Percentiles rank a stretch among this genome's conserved stretches.
These are phyloP conservation scores for Melopsittacus undulatus DNA, from an alignment of 2,797 vertebrate species.

Conservation along the genomic window DNA sequence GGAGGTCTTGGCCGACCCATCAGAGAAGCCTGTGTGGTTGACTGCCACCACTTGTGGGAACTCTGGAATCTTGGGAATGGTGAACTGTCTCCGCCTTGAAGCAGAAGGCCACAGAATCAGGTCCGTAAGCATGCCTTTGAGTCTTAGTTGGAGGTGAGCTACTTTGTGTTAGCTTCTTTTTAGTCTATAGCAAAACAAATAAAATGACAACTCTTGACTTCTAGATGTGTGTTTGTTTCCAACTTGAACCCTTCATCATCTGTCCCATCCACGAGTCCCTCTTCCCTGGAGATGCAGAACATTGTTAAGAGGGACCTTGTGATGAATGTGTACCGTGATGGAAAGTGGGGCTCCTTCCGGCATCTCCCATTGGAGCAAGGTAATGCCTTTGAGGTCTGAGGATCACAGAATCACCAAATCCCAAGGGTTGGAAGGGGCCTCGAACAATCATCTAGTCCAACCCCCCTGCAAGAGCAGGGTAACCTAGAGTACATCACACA, in stretches of 20 bases:
- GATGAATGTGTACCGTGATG: slow-evolving; percentile 92
- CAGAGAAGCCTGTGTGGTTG: slow-evolving; percentile 85
- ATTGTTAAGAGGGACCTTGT: slow-evolving; percentile 83
- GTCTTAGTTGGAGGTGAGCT: background rate
- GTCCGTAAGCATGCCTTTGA: slow-evolving; percentile 62
- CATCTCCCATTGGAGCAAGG: slow-evolving; percentile 84
- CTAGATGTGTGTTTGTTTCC: slow-evolving; percentile 90
- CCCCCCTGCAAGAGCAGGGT: too few species aligned
- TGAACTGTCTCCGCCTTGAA: slow-evolving; percentile 95
- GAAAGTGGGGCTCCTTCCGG: slow-evolving; percentile 91
- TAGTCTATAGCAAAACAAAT: background rate
- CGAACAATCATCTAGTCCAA: too few species aligned
- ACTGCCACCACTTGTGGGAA: slow-evolving; percentile 79
- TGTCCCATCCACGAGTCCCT: slow-evolving; percentile 65
- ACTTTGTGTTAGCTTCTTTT: background rate
- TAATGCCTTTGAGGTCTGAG: slow-evolving; percentile 37
- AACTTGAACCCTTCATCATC: slow-evolving; percentile 79
- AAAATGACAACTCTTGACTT: background rate
- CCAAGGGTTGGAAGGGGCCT: too few species aligned
- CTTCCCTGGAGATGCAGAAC: slow-evolving; percentile 77
- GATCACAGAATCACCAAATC: background rate
- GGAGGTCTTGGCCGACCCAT: slow-evolving; percentile 76
- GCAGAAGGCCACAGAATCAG: slow-evolving; percentile 89
- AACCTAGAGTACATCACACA: too few species aligned
- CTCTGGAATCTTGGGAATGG: slow-evolving; percentile 92